phyloP scores from a whole-genome alignment of 2,888 invertebrate genomes.

The Euzophera pinguis region DNA sequence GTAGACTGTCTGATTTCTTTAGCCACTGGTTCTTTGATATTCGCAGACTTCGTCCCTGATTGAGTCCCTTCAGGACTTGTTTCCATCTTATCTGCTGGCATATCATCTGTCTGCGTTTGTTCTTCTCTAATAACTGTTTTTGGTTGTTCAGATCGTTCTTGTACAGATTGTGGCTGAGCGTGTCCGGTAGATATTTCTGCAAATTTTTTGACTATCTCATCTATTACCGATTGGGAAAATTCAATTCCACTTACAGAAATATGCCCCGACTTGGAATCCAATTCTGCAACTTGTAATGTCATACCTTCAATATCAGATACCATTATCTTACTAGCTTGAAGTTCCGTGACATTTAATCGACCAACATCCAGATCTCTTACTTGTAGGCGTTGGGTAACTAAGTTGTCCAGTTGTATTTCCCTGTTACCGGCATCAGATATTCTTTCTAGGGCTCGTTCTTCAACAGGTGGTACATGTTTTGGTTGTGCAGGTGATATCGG shows the following conservation, averaged over 20 bases:
- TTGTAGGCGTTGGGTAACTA: slow-evolving; percentile 82
- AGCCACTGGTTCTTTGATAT: slow-evolving; percentile 4
- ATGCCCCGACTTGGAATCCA: slow-evolving; percentile 85
- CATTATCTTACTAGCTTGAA: slow-evolving; percentile 88
- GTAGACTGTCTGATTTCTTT: neutral
- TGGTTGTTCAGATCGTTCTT: slow-evolving; percentile 32
- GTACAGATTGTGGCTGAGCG: slow-evolving; percentile 24
- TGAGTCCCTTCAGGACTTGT: slow-evolving; percentile 18
- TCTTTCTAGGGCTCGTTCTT: slow-evolving; percentile 55
- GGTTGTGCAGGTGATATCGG: slow-evolving; percentile 28
- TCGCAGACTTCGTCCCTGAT: slow-evolving; percentile 10
- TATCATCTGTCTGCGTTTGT: slow-evolving; percentile 62
- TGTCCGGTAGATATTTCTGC: slow-evolving; percentile 63
- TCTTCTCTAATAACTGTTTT: slow-evolving; percentile 59
- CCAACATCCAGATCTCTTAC: slow-evolving; percentile 89
- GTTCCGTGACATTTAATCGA: slow-evolving; percentile 86
- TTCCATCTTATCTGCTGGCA: slow-evolving; percentile 26
- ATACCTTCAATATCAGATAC: slow-evolving; percentile 90
- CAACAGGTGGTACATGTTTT: slow-evolving; percentile 33
- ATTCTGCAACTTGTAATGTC: slow-evolving; percentile 85
- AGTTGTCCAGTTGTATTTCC: slow-evolving; percentile 66
- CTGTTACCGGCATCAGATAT: slow-evolving; percentile 47
- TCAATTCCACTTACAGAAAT: slow-evolving; percentile 84
- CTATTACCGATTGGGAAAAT: slow-evolving; percentile 83
- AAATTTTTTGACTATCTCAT: slow-evolving; percentile 81